Evolutionary conservation across 37 sponge, comb jelly and placozoan genomes (phyloP).

Genomic region (Crambe crambe): DNA sequence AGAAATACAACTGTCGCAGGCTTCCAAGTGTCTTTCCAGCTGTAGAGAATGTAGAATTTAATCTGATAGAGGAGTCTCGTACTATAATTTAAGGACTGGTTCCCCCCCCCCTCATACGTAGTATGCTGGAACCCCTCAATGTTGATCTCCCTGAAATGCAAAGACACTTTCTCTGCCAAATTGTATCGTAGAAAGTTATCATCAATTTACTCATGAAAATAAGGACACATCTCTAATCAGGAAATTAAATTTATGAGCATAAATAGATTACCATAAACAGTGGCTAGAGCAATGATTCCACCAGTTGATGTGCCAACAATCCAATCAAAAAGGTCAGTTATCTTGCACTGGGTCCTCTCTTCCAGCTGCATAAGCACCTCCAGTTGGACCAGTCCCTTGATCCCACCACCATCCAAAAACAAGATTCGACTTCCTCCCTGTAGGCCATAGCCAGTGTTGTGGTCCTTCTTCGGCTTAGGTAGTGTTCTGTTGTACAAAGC

Average conservation of each 20-base stretch:
- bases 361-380: conserved; percentile 45
- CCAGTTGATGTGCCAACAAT: conserved; percentile 42
- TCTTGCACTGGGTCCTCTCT: conserved; percentile 15
- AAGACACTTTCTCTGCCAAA: no score
- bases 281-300: conserved; percentile 13
- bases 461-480: neutral
- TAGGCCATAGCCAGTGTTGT: neutral
- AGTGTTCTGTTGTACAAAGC: conserved; percentile 34
- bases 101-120: no score
- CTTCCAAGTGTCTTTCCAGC: conserved; percentile 38
- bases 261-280: conserved; percentile 53
- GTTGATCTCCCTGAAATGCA: no score
- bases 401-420: conserved; percentile 67
- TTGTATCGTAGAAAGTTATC: no score
- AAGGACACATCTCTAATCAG: no score
- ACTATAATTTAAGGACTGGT: no score
- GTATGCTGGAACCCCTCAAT: no score
- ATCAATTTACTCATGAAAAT: no score
- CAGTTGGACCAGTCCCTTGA: conserved; percentile 60
- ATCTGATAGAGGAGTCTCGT: no score
- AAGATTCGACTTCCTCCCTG: conserved; percentile 38
- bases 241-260: no score
- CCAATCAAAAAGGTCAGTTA: conserved; percentile 54
- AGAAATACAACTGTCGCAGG: conserved; percentile 37
- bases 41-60: no score